A percentile compares a stretch with the other conserved stretches of the same genome.
Evolutionary conservation across 2,797 vertebrate species (phyloP).

Genomic region (Leuciscus waleckii): DNA sequence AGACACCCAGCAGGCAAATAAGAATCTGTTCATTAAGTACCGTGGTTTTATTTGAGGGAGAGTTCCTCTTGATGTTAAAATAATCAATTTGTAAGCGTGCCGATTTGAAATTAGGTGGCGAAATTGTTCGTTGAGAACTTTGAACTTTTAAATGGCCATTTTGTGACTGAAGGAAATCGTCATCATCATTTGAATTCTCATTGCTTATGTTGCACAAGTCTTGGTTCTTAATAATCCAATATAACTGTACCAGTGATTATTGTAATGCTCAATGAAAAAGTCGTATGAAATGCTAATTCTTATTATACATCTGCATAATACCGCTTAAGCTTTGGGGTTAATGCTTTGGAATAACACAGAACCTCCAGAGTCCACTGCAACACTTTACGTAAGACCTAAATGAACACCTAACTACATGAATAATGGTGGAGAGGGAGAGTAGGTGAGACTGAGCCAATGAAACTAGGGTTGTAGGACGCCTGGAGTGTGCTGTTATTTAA

Average conservation of each 20-base stretch:
- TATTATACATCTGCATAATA: not conserved
- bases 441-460: constrained; percentile 8
- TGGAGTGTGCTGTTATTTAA: constrained; percentile 17
- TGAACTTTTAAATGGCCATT: not conserved
- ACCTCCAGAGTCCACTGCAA: not conserved
- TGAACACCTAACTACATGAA: constrained; percentile 27
- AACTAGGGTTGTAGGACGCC: not conserved
- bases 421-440: not conserved
- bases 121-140: not conserved
- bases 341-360: constrained; percentile 18
- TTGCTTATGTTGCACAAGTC: not conserved
- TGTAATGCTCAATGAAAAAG: not conserved
- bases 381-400: constrained; percentile 22
- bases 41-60: constrained; percentile 1
- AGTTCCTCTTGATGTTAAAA: constrained; percentile 27
- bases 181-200: not conserved
- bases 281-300: constrained; percentile 5
- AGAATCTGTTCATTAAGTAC: constrained; percentile 24
- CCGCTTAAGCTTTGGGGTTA: constrained; percentile 16
- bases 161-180: not conserved
- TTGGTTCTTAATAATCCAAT: not conserved
- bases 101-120: not conserved
- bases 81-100: constrained; percentile 32
- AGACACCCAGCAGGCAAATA: constrained; percentile 30
- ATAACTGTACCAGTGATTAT: not conserved